A percentile compares a stretch with the other conserved stretches of the same genome.
Evolutionary conservation across 64 coral and sea anemone species (phyloP).

Genomic region (Astreopora myriophthalma): DNA sequence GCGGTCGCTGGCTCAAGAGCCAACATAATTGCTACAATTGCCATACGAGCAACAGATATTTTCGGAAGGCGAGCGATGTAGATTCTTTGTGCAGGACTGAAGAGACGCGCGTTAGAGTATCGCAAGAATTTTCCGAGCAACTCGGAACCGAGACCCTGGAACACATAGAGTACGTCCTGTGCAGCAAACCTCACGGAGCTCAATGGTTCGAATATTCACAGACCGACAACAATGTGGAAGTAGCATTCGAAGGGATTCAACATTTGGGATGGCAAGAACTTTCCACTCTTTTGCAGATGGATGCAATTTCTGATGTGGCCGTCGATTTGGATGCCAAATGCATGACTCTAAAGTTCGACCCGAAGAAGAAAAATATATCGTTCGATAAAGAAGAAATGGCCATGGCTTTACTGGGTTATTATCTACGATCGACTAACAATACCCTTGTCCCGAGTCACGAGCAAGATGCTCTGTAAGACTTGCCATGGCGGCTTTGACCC

Average conservation of each 20-base stretch:
- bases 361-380: neutral
- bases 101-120: neutral
- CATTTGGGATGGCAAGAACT: neutral
- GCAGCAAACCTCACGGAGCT: neutral
- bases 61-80: neutral
- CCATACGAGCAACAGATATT: neutral
- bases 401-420: neutral
- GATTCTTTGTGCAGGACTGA: neutral
- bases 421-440: neutral
- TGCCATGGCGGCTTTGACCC: neutral
- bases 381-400: neutral
- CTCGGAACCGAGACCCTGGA: neutral
- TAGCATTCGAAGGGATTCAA: neutral
- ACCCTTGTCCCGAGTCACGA: neutral
- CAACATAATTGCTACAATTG: neutral
- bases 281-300: neutral
- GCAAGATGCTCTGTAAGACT: neutral
- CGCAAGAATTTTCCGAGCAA: neutral
- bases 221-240: neutral
- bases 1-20: neutral
- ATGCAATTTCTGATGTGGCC: neutral
- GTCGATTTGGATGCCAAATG: neutral
- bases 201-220: neutral
- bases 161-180: neutral
- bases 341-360: neutral